Evolutionary conservation across 2,888 invertebrate species (phyloP), one percentile per base, ranked within the genome.

Genomic region (Perdita meconis): DNA sequence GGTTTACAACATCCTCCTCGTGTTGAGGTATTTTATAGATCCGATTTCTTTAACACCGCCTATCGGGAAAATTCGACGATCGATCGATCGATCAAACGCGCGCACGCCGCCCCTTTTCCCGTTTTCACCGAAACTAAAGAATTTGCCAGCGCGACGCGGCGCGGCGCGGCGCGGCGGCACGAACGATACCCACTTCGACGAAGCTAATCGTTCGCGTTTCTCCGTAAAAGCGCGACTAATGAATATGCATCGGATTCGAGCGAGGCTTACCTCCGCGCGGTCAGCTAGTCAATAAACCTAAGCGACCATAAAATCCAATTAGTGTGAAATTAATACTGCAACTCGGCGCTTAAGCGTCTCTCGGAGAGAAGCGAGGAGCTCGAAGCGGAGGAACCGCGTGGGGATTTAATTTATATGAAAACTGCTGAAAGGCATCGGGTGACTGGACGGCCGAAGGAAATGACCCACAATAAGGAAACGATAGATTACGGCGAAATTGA

Each of bases 261-360:
- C 78, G 77, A 79, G 69, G 70, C 47, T 67, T 57, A 16, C 63
- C 66, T 61, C 64, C 74, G 78, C 81, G 66, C 76, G 75, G 74
- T 67, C 56, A 79, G 78, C 82, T 79, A 84, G 86, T 85, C 86
- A 87, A 90, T 90, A 90, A 91, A 90, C 86, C 88, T 88, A 87
- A 90, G 87, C 87, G 88, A 88, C 88, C 90, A 89, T 91, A 90
- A 91, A 91, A 91, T 90, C 89, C 90, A 91, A 91, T 91, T 91
- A 91, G 90, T 75, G 86, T 80, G 86, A 89, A 89, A 89, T 89
- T 89, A 89, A 88, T 89, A 89, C 87, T 74, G 82, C 68, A 78
- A 84, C 84, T 42, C 64, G 59, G 59, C 36, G 55, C 47, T 38
- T 6, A n/a, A n/a, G n/a, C n/a, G n/a, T n/a, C n/a, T n/a, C n/a